Percentiles rank a stretch among this genome's conserved stretches.
Evolutionary conservation across 2,797 vertebrate species (phyloP).

Genomic region (Enteromius anoplus): DNA sequence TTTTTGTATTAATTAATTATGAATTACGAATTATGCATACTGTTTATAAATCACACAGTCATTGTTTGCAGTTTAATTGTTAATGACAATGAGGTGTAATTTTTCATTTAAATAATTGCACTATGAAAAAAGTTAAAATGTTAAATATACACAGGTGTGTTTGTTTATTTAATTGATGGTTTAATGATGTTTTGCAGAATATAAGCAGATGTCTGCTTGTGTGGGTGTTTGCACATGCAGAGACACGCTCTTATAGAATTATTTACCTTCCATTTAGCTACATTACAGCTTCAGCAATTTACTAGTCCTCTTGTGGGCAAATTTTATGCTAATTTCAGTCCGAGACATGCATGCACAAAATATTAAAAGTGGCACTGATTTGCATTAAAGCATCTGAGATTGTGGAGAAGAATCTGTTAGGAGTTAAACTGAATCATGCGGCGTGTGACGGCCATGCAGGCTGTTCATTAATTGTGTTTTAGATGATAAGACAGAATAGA

Average conservation of each 20-base stretch:
- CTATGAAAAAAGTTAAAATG: not conserved
- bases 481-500: not conserved
- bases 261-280: not conserved
- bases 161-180: not conserved
- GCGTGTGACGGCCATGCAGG: not conserved
- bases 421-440: not conserved
- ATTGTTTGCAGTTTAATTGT: not conserved
- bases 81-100: not conserved
- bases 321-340: constrained; percentile 9
- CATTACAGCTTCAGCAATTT: not conserved
- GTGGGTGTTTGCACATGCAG: no score
- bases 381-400: not conserved
- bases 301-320: not conserved
- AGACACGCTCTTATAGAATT: no score
- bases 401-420: not conserved
- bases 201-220: not conserved
- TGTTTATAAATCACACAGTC: not conserved
- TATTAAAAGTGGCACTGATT: not conserved
- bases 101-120: not conserved
- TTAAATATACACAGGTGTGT: not conserved
- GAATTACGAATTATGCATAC: not conserved
- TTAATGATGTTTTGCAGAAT: not conserved
- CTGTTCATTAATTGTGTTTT: constrained; percentile 34
- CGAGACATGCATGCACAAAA: not conserved
- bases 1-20: not conserved